Evolutionary conservation across 2,797 vertebrate species (phyloP).

Genomic region (Sebastes nivosus): DNA sequence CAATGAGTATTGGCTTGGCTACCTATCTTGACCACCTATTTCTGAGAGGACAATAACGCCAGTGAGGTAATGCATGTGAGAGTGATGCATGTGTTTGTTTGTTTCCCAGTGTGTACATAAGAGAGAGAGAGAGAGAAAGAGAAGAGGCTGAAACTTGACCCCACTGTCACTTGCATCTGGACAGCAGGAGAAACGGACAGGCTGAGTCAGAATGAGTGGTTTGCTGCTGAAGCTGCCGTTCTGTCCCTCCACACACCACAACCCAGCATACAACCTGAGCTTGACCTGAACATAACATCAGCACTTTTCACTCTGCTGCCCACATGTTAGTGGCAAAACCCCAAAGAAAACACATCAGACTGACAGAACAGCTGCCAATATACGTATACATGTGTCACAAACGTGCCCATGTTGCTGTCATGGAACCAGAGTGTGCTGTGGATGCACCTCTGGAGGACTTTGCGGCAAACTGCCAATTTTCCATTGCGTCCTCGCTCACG

Average conservation of each 20-base stretch:
- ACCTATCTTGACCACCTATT: neutral
- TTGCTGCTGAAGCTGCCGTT: conserved; percentile 60
- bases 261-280: conserved; percentile 34
- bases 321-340: conserved; percentile 2
- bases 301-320: conserved; percentile 43
- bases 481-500: conserved; percentile 57
- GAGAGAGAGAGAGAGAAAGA: conserved; percentile 6
- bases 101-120: neutral
- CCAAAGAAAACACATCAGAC: conserved; percentile 1
- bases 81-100: neutral
- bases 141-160: conserved; percentile 49
- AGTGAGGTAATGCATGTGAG: neutral
- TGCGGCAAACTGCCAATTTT: conserved; percentile 72
- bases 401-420: neutral
- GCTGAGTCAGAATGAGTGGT: conserved; percentile 59
- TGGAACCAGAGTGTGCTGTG: conserved; percentile 6
- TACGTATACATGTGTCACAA: neutral
- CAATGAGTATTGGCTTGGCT: neutral
- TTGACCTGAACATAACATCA: conserved; percentile 48
- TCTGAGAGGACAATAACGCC: neutral
- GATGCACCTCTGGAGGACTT: conserved; percentile 47
- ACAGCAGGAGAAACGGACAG: conserved; percentile 35
- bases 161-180: conserved; percentile 49
- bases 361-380: conserved; percentile 10
- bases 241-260: conserved; percentile 33